phyloP scores from a whole-genome alignment of 2,113 vertebrate genomes.

The Fulmarus glacialis region DNA sequence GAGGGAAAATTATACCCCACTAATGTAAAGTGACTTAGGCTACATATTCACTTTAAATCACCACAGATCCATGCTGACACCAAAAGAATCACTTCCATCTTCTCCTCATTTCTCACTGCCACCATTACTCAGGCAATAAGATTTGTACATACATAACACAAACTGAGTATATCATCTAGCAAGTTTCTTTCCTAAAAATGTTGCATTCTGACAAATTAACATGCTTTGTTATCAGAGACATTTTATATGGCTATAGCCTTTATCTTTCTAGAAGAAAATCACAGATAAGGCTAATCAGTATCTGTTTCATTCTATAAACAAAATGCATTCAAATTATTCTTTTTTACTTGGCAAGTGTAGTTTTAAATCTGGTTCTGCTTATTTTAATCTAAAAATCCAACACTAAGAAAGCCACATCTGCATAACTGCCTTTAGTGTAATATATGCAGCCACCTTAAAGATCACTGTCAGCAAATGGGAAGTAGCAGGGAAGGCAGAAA shows the following conservation, averaged over 20 bases:
- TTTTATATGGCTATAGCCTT: background rate
- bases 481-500: background rate
- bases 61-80: background rate
- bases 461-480: background rate
- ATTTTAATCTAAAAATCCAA: background rate
- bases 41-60: background rate
- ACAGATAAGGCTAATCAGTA: background rate
- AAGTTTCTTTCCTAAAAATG: background rate
- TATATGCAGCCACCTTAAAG: fast-evolving
- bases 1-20: background rate
- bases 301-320: background rate
- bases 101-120: background rate
- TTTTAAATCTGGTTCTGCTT: background rate
- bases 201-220: background rate
- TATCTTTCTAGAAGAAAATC: background rate
- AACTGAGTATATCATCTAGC: background rate
- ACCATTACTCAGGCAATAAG: background rate
- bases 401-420: background rate
- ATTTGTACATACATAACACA: fast-evolving
- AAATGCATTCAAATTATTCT: background rate
- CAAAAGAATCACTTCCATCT: background rate
- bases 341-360: background rate
- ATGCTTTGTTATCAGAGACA: background rate
- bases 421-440: background rate
- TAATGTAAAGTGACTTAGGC: background rate